Conservation (phyloP, 2,888 invertebrate species). For the Aphidoletes aphidimyza region DNA sequence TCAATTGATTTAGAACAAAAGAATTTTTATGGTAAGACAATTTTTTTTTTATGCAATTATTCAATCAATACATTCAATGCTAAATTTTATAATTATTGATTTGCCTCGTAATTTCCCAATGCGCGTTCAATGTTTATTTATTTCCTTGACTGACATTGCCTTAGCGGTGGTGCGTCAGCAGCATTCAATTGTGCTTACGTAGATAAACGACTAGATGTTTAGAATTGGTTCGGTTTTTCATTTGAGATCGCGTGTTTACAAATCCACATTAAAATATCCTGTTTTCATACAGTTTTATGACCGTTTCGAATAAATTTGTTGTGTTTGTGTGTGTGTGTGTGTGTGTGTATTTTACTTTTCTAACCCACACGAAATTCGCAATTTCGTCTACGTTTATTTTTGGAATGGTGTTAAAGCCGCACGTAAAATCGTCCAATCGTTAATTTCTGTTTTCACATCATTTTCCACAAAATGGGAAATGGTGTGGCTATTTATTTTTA, state of each 20-base stretch:
- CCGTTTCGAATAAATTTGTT: slow-evolving; percentile 14
- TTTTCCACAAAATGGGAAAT: not conserved
- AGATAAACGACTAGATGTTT: slow-evolving; percentile 2
- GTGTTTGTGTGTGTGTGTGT: too few relatives aligned
- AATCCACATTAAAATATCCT: slow-evolving; percentile 12
- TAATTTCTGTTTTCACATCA: not conserved
- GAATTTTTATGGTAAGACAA: slow-evolving; percentile 83
- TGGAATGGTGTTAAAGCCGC: not conserved
- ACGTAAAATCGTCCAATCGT: not conserved
- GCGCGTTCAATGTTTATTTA: slow-evolving; percentile 4
- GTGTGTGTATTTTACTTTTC: too few relatives aligned
- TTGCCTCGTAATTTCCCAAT: not conserved
- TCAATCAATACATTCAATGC: not conserved
- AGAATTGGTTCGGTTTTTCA: not conserved
- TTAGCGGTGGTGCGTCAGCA: slow-evolving; percentile 24
- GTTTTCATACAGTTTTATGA: not conserved
- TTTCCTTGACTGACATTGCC: slow-evolving; percentile 44
- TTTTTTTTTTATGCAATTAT: not conserved
- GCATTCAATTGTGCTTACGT: slow-evolving; percentile 43
- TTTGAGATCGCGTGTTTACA: slow-evolving; percentile 25
- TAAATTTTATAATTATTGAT: slow-evolving; percentile 9
- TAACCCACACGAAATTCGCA: too few relatives aligned
- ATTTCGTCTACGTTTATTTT: slow-evolving; percentile 47
- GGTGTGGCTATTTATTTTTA: slow-evolving; percentile 31
- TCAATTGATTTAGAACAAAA: slow-evolving; percentile 79